Evolutionary conservation across 2,113 vertebrate genomes (phyloP).

Genomic region (Ardeotis arabs): DNA sequence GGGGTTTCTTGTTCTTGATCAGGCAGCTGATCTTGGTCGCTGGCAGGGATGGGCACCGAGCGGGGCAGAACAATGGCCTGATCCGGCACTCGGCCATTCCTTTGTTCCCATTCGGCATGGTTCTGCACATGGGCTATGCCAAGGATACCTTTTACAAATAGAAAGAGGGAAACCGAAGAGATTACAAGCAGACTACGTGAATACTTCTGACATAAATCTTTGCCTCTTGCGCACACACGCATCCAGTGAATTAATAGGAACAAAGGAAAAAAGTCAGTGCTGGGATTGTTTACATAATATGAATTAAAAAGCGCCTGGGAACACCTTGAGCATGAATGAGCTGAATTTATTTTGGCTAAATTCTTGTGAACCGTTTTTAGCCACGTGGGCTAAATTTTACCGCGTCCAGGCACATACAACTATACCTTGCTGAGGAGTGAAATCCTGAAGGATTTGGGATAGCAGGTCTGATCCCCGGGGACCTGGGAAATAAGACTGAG

Average conservation of each 20-base stretch:
- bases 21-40: background rate
- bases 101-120: background rate
- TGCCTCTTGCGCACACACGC: background rate
- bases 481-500: background rate
- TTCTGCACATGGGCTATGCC: background rate
- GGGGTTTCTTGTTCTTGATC: background rate
- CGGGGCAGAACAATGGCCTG: background rate
- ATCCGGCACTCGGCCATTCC: background rate
- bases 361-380: background rate
- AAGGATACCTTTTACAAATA: background rate
- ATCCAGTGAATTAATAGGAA: constrained; percentile 38
- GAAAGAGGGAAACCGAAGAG: background rate
- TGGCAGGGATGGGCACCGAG: fast-evolving
- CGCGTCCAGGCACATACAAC: fast-evolving
- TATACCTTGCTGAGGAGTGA: background rate
- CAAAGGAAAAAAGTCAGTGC: constrained; percentile 65
- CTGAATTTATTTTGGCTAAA: background rate
- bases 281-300: constrained; percentile 22
- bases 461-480: background rate
- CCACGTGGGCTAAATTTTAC: background rate
- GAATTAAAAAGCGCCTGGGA: background rate
- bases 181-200: background rate
- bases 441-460: background rate
- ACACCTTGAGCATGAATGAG: constrained; percentile 21
- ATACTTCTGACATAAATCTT: background rate